Percentiles rank a stretch among this genome's conserved stretches.
Evolutionary conservation across 1,140 invertebrate genomes (phyloP).

Genomic region (Drosophila nikananu): DNA sequence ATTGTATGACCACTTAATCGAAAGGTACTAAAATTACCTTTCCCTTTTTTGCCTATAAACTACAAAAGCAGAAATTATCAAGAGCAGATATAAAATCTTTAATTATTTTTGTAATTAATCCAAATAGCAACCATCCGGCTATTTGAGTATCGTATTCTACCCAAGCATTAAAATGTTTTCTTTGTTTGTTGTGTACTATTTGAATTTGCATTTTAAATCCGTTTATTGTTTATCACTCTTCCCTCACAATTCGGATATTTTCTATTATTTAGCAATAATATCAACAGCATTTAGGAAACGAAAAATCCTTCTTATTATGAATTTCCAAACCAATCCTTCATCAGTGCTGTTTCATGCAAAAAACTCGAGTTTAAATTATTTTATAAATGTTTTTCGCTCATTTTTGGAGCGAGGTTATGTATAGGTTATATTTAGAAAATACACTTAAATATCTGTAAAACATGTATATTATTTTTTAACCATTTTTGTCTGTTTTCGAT

Average conservation of each 20-base stretch:
- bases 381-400: conserved; percentile 7
- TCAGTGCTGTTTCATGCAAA: conserved; percentile 68
- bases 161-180: not conserved
- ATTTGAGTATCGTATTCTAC: conserved; percentile 26
- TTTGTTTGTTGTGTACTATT: conserved; percentile 13
- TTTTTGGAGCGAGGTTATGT: conserved; percentile 32
- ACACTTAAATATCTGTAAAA: conserved; percentile 55
- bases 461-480: not conserved
- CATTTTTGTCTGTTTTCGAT: not conserved
- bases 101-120: not conserved
- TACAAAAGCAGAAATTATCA: conserved; percentile 68
- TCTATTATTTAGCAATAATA: conserved; percentile 80
- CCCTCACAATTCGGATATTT: conserved; percentile 11
- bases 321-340: conserved; percentile 49
- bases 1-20: too few relatives aligned
- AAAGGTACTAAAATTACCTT: too few relatives aligned
- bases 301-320: conserved; percentile 24
- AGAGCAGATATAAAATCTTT: not conserved
- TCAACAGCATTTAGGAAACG: conserved; percentile 70
- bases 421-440: conserved; percentile 14
- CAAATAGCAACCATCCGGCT: conserved; percentile 12
- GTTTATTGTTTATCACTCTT: conserved; percentile 49
- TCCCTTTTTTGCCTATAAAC: conserved; percentile 89
- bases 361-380: conserved; percentile 66
- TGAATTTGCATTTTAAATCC: conserved; percentile 63